Conservation (phyloP, 2,888 invertebrate genomes). For the Leptinotarsa peninsularis region DNA sequence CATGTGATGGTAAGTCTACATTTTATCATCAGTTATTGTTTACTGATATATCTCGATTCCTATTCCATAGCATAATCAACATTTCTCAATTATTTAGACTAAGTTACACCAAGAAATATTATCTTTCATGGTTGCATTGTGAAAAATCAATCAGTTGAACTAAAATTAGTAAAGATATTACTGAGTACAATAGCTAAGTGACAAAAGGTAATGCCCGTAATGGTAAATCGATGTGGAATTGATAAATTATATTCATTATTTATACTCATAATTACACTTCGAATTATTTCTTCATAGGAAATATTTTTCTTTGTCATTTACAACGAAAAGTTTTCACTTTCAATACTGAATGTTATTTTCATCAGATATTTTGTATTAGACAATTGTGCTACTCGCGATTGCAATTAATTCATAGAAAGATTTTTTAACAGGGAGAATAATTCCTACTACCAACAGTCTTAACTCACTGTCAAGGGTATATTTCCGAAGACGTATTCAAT, state of each 20-base stretch:
- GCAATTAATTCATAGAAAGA: not conserved
- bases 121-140: conserved; percentile 13
- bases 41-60: no score
- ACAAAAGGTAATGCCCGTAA: conserved; percentile 57
- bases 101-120: not conserved
- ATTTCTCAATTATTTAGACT: not conserved
- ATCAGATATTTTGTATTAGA: no score
- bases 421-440: not conserved
- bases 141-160: conserved; percentile 45
- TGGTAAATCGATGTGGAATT: conserved; percentile 56
- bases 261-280: conserved; percentile 38
- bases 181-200: conserved; percentile 54
- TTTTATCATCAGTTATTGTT: no score
- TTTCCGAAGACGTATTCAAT: not conserved
- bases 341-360: no score
- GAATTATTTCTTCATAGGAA: conserved; percentile 41
- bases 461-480: not conserved
- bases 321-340: conserved; percentile 27
- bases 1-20: no score
- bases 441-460: not conserved
- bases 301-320: conserved; percentile 42
- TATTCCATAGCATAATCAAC: no score
- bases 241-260: conserved; percentile 52
- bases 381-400: no score
- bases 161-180: conserved; percentile 49